These are phyloP conservation scores for Piaya cayana DNA, from an alignment of 2,113 vertebrate species.

Conservation along the genomic window DNA sequence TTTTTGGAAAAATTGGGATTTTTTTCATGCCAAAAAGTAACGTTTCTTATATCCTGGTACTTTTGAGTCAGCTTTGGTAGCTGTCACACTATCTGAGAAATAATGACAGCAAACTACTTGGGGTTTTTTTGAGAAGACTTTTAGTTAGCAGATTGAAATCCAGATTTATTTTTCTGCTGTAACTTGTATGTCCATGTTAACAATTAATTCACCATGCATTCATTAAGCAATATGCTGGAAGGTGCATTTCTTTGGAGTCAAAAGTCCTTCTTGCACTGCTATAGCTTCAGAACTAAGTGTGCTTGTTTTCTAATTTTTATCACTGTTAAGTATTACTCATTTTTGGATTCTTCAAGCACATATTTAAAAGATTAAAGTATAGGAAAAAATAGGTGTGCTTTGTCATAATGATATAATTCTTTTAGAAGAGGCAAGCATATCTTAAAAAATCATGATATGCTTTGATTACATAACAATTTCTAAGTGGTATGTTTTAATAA, in stretches of 20 bases:
- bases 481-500: neutral
- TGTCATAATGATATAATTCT: slow-evolving; percentile 39
- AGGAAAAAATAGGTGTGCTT: slow-evolving; percentile 11
- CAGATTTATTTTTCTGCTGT: neutral
- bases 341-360: slow-evolving; percentile 15
- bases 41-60: neutral
- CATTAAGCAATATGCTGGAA: neutral
- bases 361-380: slow-evolving; percentile 3
- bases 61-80: neutral
- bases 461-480: slow-evolving; percentile 26
- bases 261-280: neutral
- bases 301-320: slow-evolving; percentile 41
- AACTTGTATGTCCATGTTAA: neutral
- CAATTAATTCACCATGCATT: neutral
- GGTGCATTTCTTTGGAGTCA: neutral
- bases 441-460: neutral
- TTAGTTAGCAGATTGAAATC: neutral
- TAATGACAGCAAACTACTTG: neutral
- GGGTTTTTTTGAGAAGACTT: neutral
- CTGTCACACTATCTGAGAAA: neutral
- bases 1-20: fast-evolving
- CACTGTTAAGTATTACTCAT: slow-evolving; percentile 36
- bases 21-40: neutral
- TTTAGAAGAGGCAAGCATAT: neutral
- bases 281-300: neutral